Evolutionary conservation across 2,113 vertebrate species (phyloP).

Genomic region (Zonotrichia leucophrys): DNA sequence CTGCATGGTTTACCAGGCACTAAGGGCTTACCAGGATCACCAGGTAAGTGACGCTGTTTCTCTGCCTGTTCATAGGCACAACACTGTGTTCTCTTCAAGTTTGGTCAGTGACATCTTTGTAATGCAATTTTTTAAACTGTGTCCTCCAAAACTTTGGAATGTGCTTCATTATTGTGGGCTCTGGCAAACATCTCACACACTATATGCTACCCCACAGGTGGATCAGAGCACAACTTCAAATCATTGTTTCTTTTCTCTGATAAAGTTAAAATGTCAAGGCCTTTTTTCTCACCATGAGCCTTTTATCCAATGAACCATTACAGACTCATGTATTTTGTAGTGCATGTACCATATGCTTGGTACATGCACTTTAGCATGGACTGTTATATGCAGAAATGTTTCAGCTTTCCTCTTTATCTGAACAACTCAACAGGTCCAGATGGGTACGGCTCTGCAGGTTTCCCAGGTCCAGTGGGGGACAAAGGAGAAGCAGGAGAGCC

Average conservation of each 20-base stretch:
- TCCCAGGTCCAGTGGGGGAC: conserved; percentile 78
- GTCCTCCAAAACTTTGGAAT: not conserved
- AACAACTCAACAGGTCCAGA: conserved; percentile 77
- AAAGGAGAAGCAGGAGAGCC: conserved; percentile 82
- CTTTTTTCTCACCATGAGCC: not conserved
- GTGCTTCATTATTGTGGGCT: not conserved
- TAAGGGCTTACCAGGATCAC: conserved; percentile 82
- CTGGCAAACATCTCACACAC: not conserved
- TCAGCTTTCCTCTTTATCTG: not conserved
- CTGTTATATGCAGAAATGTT: not conserved
- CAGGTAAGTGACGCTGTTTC: conserved; percentile 75
- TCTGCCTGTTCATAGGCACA: not conserved
- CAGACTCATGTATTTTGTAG: not conserved
- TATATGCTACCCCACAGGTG: not conserved
- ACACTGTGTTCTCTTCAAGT: not conserved
- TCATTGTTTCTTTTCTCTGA: not conserved
- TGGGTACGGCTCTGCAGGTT: conserved; percentile 75
- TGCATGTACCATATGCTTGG: not conserved
- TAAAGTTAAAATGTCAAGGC: not conserved
- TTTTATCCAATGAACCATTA: not conserved
- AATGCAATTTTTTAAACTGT: not conserved
- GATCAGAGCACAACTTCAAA: not conserved
- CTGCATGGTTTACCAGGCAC: conserved; percentile 80
- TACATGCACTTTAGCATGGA: rapidly evolving
- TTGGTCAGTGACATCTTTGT: not conserved